These are phyloP conservation scores for Microplitis manilae DNA, from an alignment of 2,888 invertebrate genomes.

Conservation along the genomic window DNA sequence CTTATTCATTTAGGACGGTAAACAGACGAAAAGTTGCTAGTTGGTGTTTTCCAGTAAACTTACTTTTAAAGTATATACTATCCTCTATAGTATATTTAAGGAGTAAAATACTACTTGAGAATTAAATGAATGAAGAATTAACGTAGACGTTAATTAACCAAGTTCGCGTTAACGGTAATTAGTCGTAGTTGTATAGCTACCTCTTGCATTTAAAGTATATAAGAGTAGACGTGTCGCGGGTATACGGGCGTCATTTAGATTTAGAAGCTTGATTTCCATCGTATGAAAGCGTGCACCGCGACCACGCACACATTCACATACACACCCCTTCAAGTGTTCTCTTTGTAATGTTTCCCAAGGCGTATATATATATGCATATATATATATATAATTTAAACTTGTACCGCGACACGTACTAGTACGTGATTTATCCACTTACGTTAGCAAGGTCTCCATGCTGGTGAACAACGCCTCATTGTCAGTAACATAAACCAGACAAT, in stretches of 20 bases:
- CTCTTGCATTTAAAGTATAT: constrained; percentile 40
- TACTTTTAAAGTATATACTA: not conserved
- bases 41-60: not conserved
- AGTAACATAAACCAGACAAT: constrained; percentile 44
- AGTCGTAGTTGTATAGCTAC: constrained; percentile 54
- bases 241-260: constrained; percentile 61
- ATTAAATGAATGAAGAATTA: constrained; percentile 52
- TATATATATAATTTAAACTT: constrained; percentile 3
- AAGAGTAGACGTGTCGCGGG: constrained; percentile 23
- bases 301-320: constrained; percentile 37
- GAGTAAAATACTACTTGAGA: constrained; percentile 13
- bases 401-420: constrained; percentile 37
- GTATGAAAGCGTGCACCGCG: constrained; percentile 60
- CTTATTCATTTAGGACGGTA: constrained; percentile 17
- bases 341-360: not conserved
- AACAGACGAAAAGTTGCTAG: constrained; percentile 14
- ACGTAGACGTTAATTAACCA: constrained; percentile 63
- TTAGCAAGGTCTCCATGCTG: constrained; percentile 28
- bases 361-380: not conserved
- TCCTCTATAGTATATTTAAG: not conserved
- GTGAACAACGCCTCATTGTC: constrained; percentile 47
- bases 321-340: constrained; percentile 48
- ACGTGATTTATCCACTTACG: constrained; percentile 44
- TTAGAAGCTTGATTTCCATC: constrained; percentile 65
- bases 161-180: constrained; percentile 66